Evolutionary conservation across 2,113 vertebrate species (phyloP).

Genomic region (Crotalus helleri): DNA sequence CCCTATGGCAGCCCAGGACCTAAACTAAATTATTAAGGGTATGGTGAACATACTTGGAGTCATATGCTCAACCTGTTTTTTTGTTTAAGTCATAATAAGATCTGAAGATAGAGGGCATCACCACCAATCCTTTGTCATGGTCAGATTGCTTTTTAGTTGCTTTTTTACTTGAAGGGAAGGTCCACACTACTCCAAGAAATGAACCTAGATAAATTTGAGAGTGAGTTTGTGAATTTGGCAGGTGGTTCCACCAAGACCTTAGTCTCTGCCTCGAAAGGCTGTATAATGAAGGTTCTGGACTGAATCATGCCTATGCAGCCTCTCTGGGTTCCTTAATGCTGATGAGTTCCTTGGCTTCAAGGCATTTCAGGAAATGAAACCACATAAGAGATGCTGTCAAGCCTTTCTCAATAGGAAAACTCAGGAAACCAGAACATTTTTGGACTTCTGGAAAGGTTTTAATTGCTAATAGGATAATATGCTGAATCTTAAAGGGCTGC

Average conservation of each 20-base stretch:
- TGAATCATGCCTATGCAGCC: neutral
- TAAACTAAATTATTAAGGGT: neutral
- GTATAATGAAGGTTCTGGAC: neutral
- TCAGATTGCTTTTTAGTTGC: neutral
- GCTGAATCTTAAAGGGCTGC: neutral
- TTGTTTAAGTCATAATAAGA: neutral
- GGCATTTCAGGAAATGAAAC: neutral
- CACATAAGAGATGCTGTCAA: neutral
- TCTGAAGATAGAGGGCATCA: neutral
- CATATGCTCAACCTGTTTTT: neutral
- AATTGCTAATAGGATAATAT: neutral
- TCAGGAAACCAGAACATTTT: neutral
- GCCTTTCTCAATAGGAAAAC: neutral
- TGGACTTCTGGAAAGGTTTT: neutral
- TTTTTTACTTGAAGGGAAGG: neutral
- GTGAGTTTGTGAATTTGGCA: neutral
- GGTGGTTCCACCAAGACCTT: neutral
- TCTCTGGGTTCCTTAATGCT: neutral
- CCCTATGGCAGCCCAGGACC: neutral
- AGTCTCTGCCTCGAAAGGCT: neutral
- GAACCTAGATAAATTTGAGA: neutral
- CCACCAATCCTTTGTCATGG: neutral
- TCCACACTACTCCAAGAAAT: neutral
- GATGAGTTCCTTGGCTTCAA: neutral
- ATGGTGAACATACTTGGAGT: neutral